Conservation (phyloP, 2,113 vertebrate species). For the Fregetta grallaria region DNA sequence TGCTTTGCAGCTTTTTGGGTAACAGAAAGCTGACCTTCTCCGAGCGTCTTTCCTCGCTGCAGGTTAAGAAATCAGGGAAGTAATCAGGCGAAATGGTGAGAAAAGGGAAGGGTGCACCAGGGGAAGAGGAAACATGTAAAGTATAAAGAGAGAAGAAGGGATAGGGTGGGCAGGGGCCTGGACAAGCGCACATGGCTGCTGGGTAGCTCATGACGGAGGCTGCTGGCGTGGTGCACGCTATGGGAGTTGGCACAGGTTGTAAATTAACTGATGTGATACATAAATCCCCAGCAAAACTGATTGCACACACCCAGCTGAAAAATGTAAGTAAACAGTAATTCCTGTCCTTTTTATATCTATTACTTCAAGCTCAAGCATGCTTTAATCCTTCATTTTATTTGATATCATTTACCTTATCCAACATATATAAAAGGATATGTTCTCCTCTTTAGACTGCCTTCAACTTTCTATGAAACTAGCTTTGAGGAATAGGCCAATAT, state of each 20-base stretch:
- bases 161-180: background rate
- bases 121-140: background rate
- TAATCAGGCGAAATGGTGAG: background rate
- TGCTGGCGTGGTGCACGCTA: background rate
- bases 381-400: conserved; percentile 65
- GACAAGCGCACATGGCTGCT: background rate
- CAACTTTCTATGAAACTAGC: conserved; percentile 51
- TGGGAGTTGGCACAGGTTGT: conserved; percentile 46
- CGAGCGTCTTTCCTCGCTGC: background rate
- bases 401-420: conserved; percentile 58
- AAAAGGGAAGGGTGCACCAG: background rate
- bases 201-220: background rate
- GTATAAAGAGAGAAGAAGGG: background rate
- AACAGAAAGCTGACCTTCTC: background rate
- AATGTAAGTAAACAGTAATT: conserved; percentile 75
- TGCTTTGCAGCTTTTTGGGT: background rate
- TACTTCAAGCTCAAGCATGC: conserved; percentile 65
- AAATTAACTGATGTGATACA: conserved; percentile 46
- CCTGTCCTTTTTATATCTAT: conserved; percentile 60
- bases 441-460: conserved; percentile 26
- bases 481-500: conserved; percentile 33
- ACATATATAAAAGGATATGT: background rate
- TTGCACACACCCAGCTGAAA: conserved; percentile 75
- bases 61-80: background rate
- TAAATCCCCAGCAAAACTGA: conserved; percentile 62